phyloP scores from a whole-genome alignment of 2,797 vertebrate genomes.

The Zalophus californianus region DNA sequence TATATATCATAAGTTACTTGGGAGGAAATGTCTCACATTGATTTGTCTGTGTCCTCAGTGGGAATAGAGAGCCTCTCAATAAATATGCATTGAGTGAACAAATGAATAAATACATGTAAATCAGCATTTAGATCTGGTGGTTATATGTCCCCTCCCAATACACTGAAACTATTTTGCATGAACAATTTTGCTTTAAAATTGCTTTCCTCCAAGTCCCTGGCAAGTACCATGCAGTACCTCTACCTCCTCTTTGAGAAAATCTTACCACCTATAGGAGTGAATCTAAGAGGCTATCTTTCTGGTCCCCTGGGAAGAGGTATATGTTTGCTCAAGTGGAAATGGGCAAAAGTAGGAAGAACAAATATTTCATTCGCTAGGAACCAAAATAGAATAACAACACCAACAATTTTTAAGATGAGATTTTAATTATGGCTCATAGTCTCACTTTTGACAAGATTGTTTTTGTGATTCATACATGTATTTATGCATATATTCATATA shows the following conservation, averaged over 20 bases:
- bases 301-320: background rate
- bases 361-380: constrained; percentile 20
- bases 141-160: background rate
- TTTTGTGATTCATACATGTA: background rate
- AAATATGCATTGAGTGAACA: background rate
- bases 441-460: background rate
- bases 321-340: constrained; percentile 20
- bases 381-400: background rate
- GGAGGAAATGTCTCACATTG: background rate
- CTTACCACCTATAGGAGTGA: background rate
- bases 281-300: background rate
- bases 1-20: background rate
- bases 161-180: background rate
- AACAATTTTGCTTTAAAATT: background rate
- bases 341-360: background rate
- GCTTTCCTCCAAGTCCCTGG: background rate
- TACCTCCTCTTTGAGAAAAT: constrained; percentile 12
- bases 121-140: background rate
- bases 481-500: background rate
- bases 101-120: background rate
- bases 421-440: background rate
- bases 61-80: background rate
- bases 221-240: background rate
- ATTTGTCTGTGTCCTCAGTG: background rate
- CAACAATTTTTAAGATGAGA: background rate